Conservation (phyloP, 2,888 invertebrate genomes). For the Corbicula japonica region DNA sequence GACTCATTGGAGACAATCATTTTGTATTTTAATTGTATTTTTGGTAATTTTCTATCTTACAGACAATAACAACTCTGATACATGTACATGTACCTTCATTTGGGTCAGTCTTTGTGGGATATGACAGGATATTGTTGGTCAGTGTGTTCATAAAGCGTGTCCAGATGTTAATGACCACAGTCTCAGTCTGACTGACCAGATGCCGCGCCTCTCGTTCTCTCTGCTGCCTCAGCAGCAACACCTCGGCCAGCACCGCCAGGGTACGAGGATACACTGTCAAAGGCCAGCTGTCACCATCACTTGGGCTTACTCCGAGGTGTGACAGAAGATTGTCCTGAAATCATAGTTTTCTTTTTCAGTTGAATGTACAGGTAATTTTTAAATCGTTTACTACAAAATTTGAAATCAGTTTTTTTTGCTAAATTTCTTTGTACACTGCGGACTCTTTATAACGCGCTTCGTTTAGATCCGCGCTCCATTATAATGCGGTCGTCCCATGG, state of each 20-base stretch:
- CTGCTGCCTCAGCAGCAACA: slow-evolving; percentile 89
- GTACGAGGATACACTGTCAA: slow-evolving; percentile 93
- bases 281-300: slow-evolving; percentile 90
- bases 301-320: slow-evolving; percentile 92
- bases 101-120: slow-evolving; percentile 76
- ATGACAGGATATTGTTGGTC: slow-evolving; percentile 93
- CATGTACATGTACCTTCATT: slow-evolving; percentile 84
- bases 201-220: slow-evolving; percentile 88
- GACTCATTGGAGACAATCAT: no score
- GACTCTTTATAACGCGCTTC: no score
- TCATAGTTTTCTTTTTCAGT: no score
- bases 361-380: no score
- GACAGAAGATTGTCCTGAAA: slow-evolving; percentile 90
- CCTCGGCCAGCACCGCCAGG: slow-evolving; percentile 93
- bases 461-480: no score
- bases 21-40: no score
- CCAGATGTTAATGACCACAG: slow-evolving; percentile 96
- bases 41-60: no score
- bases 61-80: no score
- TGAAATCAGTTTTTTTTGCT: no score
- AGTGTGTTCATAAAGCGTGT: slow-evolving; percentile 95
- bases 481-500: no score
- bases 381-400: no score
- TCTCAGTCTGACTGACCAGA: slow-evolving; percentile 94
- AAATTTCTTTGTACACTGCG: no score